phyloP scores from a whole-genome alignment of 2,113 vertebrate genomes.

The Catharus minimus region DNA sequence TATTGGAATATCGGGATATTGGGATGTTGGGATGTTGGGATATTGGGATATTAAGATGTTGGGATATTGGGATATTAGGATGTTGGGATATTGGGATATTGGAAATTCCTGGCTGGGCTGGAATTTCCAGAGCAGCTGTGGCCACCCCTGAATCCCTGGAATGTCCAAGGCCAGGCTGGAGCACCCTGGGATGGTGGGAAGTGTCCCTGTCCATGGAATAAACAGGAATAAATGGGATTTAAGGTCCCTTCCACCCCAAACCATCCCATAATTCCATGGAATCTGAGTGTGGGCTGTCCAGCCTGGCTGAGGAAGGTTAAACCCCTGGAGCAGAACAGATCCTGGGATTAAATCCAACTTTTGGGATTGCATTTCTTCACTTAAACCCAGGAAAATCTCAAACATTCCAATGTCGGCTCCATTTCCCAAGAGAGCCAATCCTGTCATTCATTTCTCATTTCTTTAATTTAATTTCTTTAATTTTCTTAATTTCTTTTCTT shows the following conservation, averaged over 20 bases:
- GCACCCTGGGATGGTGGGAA: fast-evolving
- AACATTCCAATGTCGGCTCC: not conserved
- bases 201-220: not conserved
- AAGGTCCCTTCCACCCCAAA: not conserved
- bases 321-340: not conserved
- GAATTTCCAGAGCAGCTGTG: not conserved
- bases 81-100: too few species aligned
- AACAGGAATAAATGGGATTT: not conserved
- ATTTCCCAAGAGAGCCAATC: not conserved
- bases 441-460: not conserved
- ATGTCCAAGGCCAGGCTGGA: not conserved
- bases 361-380: not conserved
- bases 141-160: not conserved
- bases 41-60: too few species aligned
- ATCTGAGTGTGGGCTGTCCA: fast-evolving
- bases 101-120: not conserved
- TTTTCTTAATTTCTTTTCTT: too few species aligned
- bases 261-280: not conserved
- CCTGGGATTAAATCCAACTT: not conserved
- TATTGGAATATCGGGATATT: too few species aligned
- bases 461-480: too few species aligned
- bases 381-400: not conserved
- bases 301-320: fast-evolving
- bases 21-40: too few species aligned
- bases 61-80: too few species aligned